Evolutionary conservation across 2,113 vertebrate species (phyloP), one percentile per base, ranked within the genome.

Genomic region (Chloropsis cyanopogon): DNA sequence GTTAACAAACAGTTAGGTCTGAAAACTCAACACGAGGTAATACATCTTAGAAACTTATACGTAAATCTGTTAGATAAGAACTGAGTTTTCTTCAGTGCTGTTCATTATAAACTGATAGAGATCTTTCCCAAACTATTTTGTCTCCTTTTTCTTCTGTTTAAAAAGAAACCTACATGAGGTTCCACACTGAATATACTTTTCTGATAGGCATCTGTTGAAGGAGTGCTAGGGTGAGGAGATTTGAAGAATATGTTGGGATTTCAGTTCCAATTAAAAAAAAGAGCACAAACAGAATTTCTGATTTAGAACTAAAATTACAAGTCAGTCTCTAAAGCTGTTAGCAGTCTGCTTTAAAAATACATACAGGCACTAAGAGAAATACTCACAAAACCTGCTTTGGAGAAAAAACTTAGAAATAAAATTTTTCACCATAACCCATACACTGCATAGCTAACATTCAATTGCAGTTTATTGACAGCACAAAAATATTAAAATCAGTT

Each of bases 91-190:
- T 72, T 77, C 10, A 12, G 31, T 89, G 29, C 69, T 90, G 41
- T 85, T 95, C 79, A 12, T 95, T 82, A 93, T 18, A 82, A 77
- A 73, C 47, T 86, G 50, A 41, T 29, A 93, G 50, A 53, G 7
- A 64, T 96, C 82, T 94, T 82, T 90, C 61, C 35, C 39, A 68
- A 84, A 88, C 46, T 77, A 41, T 78, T 92, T 93, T 88, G 65
- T 42, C 15, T 49, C 3, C 28, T 73, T 82, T 46, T 70, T 26
- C 24, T 86, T 80, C 20, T 84, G 37, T 28, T 92, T 83, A 24
- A 61, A 24, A 83, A 94, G 47, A 80, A 96, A 78, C 29, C 44
- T 76, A 56, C 18, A 14, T 23, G 13, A 49, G 47, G 16, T 35
- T 75, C 42, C 39, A 63, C 20, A 35, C 28, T 46, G 25, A 57